Conservation (phyloP, 2,797 vertebrate species). For the Sebastes cheni region DNA sequence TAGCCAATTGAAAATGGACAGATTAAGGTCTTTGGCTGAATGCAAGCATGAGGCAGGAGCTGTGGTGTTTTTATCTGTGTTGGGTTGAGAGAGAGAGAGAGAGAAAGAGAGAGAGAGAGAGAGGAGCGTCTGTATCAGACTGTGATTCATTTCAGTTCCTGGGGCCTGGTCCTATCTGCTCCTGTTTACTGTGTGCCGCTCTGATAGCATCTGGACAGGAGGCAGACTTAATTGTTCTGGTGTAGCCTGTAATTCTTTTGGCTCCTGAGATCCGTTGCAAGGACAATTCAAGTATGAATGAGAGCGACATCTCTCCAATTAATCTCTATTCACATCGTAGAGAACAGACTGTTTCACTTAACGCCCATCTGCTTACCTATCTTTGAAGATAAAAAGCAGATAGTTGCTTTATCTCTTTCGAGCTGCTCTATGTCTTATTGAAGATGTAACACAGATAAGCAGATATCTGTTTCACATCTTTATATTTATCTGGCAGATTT, state of each 20-base stretch:
- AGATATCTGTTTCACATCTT: neutral
- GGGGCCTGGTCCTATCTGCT: constrained; percentile 61
- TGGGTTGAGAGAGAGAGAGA: neutral
- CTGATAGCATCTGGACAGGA: constrained; percentile 73
- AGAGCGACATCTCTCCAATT: constrained; percentile 38
- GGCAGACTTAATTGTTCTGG: constrained; percentile 68
- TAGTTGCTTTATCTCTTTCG: neutral
- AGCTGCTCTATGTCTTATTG: neutral
- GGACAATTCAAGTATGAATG: constrained; percentile 60
- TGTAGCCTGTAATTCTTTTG: constrained; percentile 54
- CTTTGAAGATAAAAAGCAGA: constrained; percentile 35
- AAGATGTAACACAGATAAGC: neutral
- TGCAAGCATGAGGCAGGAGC: constrained; percentile 23
- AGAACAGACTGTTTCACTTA: constrained; percentile 43
- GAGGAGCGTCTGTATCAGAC: constrained; percentile 38
- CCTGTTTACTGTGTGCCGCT: constrained; percentile 64
- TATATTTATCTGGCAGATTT: neutral
- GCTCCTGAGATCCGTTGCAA: constrained; percentile 49
- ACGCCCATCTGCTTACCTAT: constrained; percentile 41
- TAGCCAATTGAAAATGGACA: neutral
- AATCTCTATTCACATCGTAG: constrained; percentile 58
- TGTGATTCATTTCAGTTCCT: constrained; percentile 68
- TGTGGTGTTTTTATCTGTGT: constrained; percentile 25
- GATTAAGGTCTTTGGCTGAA: constrained; percentile 23
- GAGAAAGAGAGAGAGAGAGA: neutral